Evolutionary conservation across 2,113 vertebrate species (phyloP), one percentile per base, ranked within the genome.

Genomic region (Sardina pilchardus): DNA sequence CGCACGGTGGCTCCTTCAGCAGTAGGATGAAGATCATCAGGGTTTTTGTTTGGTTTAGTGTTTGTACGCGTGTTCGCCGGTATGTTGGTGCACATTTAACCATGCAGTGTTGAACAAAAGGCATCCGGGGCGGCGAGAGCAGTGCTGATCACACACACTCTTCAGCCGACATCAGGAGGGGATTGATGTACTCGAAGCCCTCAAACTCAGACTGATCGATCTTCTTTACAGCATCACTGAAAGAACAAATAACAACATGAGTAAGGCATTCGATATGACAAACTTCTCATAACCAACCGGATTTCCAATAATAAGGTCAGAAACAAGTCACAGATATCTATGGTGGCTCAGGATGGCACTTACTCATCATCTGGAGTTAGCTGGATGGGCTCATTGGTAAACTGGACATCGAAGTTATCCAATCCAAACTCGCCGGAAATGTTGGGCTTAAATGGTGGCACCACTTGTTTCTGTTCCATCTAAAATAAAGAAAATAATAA

Each of bases 141-240:
- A 17, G 42, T 0, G 45, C 44, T 86, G 44, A 75, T 99, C 95
- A 99, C 94, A 99, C 98, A 88, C 98, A 99, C 94, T 99, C 98
- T 93, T 99, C 98, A 4, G 98, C 98, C 6, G 98, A 99, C 98
- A 99, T 99, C 94, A 99, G 90, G 59, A 99, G 97, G 59, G 98
- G 98, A 93, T 99, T 99, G 94, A 99, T 99, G 92, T 99, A 99
- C 94, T 99, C 98, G 81, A 99, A 99, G 26, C 98, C 98, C 95
- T 99, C 98, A 89, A 99, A 99, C 93, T 99, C 98, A 63, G 98
- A 99, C 93, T 99, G 98, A 92, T 99, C 98, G 84, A 99, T 99
- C 95, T 99, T 99, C 95, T 96, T 97, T 85, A 99, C 97, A 88
- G 96, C 95, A 84, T 99, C 98, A 50, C 98, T 99, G 89, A 63